Percentiles rank a stretch among this genome's conserved stretches.
These are phyloP conservation scores for Ormyrus pomaceus DNA, from an alignment of 2,888 invertebrate species.

Conservation along the genomic window DNA sequence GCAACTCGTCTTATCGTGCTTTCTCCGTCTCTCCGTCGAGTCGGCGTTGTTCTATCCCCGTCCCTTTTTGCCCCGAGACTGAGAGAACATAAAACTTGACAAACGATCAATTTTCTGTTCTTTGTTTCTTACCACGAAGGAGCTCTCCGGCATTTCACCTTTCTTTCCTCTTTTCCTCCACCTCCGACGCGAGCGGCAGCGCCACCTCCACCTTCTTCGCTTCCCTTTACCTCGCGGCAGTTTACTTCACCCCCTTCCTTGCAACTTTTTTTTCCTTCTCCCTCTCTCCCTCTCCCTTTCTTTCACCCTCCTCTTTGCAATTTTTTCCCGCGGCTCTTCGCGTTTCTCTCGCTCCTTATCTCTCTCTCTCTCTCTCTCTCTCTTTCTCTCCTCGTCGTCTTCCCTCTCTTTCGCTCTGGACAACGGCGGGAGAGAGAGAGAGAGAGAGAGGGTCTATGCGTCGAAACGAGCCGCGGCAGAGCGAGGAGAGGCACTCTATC, in stretches of 20 bases:
- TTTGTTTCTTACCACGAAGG: constrained; percentile 65
- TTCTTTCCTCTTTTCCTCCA: background rate
- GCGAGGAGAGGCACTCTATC: constrained; percentile 73
- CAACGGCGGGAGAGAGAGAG: background rate
- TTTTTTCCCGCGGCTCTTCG: constrained; percentile 19
- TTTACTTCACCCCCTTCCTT: constrained; percentile 9
- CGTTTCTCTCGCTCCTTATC: background rate
- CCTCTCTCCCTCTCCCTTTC: constrained; percentile 38
- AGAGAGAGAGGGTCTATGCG: constrained; percentile 61
- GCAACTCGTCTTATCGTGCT: constrained; percentile 66
- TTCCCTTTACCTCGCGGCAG: background rate
- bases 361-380: constrained; percentile 53
- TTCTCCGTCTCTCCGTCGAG: background rate
- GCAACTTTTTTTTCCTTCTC: background rate
- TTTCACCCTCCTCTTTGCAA: constrained; percentile 31
- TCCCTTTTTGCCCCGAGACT: background rate
- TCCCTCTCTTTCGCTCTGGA: background rate
- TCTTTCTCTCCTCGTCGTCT: constrained; percentile 22
- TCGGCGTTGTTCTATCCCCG: background rate
- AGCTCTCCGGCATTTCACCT: constrained; percentile 9
- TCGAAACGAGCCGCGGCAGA: constrained; percentile 69
- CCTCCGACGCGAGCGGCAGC: background rate
- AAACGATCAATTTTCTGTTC: constrained; percentile 73
- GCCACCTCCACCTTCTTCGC: background rate
- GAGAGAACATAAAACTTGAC: constrained; percentile 71